Conservation (phyloP, 2,113 vertebrate species). For the Vulpes vulpes region DNA sequence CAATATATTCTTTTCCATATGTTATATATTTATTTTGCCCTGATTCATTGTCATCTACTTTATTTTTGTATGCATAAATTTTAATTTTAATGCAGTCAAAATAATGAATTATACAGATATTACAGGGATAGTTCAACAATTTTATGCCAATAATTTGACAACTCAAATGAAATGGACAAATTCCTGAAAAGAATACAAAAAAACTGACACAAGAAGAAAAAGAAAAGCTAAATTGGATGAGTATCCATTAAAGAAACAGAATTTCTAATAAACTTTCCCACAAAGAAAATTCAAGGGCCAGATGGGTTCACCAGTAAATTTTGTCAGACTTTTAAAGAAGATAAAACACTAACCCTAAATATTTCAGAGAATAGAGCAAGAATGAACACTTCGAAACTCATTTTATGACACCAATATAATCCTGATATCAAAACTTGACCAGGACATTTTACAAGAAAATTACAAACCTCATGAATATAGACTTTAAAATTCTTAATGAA, state of each 20-base stretch:
- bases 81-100: constrained; percentile 19
- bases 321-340: constrained; percentile 5
- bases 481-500: background rate
- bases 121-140: background rate
- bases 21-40: constrained; percentile 13
- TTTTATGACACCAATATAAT: background rate
- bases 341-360: background rate
- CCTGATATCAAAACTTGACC: background rate
- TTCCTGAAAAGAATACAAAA: background rate
- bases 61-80: constrained; percentile 2
- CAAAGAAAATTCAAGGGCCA: background rate
- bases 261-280: constrained; percentile 10
- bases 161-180: constrained; percentile 20
- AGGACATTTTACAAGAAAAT: background rate
- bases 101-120: background rate
- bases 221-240: background rate
- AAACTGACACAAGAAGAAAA: background rate
- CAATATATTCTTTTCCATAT: background rate
- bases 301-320: background rate
- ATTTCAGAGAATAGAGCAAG: constrained; percentile 39
- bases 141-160: constrained; percentile 1
- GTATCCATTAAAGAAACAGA: background rate
- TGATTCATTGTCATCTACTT: background rate
- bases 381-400: background rate
- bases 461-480: background rate